A percentile compares a stretch with the other conserved stretches of the same genome.
Conservation (phyloP, 2,888 invertebrate species). For the Alcis repandata region DNA sequence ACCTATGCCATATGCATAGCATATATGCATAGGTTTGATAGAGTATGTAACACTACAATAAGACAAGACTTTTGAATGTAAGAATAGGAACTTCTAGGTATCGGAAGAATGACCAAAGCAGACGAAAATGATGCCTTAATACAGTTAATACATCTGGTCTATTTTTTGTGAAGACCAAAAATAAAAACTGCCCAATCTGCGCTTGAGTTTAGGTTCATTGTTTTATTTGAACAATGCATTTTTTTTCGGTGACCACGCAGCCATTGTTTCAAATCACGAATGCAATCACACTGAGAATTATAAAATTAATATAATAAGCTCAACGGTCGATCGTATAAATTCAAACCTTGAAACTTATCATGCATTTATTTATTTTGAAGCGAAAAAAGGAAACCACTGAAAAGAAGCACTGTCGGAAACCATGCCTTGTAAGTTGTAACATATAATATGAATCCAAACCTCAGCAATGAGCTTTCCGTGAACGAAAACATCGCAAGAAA, state of each 20-base stretch:
- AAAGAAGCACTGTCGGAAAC: too few relatives aligned
- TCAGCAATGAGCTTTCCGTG: too few relatives aligned
- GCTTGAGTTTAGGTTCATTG: constrained; percentile 18
- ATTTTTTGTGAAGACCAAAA: constrained; percentile 3
- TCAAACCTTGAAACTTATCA: too few relatives aligned
- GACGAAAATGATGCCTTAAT: neutral
- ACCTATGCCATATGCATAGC: constrained; percentile 10
- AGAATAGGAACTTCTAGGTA: neutral
- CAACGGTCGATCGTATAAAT: neutral
- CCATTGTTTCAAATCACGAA: constrained; percentile 22
- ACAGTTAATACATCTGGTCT: neutral
- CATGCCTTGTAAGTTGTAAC: too few relatives aligned
- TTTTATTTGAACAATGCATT: constrained; percentile 33
- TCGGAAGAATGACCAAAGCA: neutral
- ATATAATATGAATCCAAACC: too few relatives aligned
- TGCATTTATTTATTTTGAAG: too few relatives aligned
- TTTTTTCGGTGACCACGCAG: constrained; percentile 16
- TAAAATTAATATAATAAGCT: constrained; percentile 24
- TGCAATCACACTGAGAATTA: constrained; percentile 28
- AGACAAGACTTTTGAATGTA: too few relatives aligned
- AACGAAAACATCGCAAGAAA: too few relatives aligned
- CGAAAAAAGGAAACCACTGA: too few relatives aligned
- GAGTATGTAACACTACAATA: neutral
- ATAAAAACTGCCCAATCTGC: constrained; percentile 16
- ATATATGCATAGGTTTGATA: neutral